Evolutionary conservation across 2,888 invertebrate species (phyloP).

Genomic region (Gonocerus acuteangulatus): DNA sequence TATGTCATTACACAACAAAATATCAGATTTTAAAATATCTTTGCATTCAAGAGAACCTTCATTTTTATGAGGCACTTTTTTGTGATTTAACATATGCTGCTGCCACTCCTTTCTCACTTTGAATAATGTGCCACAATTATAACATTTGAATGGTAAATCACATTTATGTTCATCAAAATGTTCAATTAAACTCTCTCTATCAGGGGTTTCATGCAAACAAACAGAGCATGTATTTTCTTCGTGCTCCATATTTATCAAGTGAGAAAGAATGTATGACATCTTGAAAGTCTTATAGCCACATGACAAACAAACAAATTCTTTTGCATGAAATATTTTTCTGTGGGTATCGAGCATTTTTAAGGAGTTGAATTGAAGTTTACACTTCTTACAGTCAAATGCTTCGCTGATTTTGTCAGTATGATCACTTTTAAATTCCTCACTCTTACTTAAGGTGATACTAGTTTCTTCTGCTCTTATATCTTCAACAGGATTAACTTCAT

Average conservation of each 20-base stretch:
- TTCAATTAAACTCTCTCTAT: conserved; percentile 1
- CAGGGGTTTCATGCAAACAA: conserved; percentile 20
- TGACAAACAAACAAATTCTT: conserved; percentile 26
- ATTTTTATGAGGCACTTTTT: conserved; percentile 5
- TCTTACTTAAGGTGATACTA: too few relatives aligned
- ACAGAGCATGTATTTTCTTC: conserved; percentile 25
- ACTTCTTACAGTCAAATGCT: conserved; percentile 6
- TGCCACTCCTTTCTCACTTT: conserved; percentile 26
- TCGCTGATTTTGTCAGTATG: not conserved
- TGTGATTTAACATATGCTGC: conserved; percentile 20
- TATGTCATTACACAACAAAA: not conserved
- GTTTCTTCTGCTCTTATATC: not conserved
- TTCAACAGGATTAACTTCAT: not conserved
- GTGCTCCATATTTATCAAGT: conserved; percentile 20
- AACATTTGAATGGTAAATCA: conserved; percentile 26
- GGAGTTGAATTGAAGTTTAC: not conserved
- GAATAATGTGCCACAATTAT: conserved; percentile 19
- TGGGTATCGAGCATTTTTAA: conserved; percentile 20
- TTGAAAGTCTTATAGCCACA: conserved; percentile 27
- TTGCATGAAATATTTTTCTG: conserved; percentile 28
- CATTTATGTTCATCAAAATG: conserved; percentile 24
- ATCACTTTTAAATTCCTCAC: too few relatives aligned
- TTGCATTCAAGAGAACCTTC: conserved; percentile 4
- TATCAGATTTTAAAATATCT: not conserved
- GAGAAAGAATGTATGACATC: conserved; percentile 22